A percentile compares a stretch with the other conserved stretches of the same genome.
Conservation (phyloP, 2,113 vertebrate species). For the Lichenostomus cassidix region DNA sequence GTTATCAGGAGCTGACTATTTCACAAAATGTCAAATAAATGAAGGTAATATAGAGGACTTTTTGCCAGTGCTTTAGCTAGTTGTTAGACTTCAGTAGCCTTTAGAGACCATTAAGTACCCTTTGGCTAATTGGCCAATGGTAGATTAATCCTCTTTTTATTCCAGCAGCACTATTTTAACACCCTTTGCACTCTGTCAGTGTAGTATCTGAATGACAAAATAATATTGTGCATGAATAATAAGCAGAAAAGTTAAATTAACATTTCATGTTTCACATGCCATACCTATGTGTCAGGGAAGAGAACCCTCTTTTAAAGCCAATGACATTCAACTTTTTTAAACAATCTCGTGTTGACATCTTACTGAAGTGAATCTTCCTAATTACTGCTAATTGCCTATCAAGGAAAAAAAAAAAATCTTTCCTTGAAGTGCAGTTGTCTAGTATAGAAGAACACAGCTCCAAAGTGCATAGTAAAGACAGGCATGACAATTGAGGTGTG, state of each 20-base stretch:
- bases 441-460: constrained; percentile 68
- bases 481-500: constrained; percentile 67
- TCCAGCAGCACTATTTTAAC: constrained; percentile 80
- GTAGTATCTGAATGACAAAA: constrained; percentile 82
- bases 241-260: constrained; percentile 85
- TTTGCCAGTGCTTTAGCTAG: constrained; percentile 73
- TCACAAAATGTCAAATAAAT: constrained; percentile 76
- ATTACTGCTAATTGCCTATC: constrained; percentile 82
- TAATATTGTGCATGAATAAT: constrained; percentile 86
- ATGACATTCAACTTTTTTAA: constrained; percentile 78
- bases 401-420: constrained; percentile 58
- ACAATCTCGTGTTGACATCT: constrained; percentile 77
- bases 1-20: constrained; percentile 65
- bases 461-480: constrained; percentile 65
- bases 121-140: constrained; percentile 84
- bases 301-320: constrained; percentile 80
- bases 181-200: constrained; percentile 80
- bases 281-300: constrained; percentile 74
- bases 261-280: constrained; percentile 81
- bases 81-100: constrained; percentile 83
- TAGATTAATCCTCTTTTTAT: constrained; percentile 83
- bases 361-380: constrained; percentile 78
- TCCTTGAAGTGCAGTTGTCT: constrained; percentile 75
- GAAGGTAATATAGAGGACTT: constrained; percentile 80
- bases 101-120: constrained; percentile 83